Base-by-base conservation (phyloP, 2,888 invertebrate genomes). In the Argyresthia goedartella region DNA sequence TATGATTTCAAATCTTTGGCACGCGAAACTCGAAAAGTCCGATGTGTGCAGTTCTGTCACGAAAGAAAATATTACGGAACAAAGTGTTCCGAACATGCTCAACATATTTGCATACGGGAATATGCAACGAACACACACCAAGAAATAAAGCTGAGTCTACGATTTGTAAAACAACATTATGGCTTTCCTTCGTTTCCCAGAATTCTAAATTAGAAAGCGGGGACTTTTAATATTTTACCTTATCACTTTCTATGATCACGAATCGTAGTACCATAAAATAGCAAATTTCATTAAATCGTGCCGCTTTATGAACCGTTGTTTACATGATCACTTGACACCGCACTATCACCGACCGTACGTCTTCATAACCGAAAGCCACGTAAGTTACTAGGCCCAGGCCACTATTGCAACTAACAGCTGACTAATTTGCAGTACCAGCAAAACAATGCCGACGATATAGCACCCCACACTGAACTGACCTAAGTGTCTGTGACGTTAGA, bases 371-470 rank as follows among this genome's bases (percentile, higher is more conserved):
- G 67, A 68, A 64, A 69, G 68, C 63, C 69, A 65, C 69, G 64
- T 65, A 67, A 61, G 69, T 64, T 65, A 82, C 84, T 81, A 81
- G 74, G 62, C n/a, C 66, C 64, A 41, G 33, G 47, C 59, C 57
- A 64, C 63, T 61, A 57, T 69, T 68, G 66, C 68, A 79, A 79
- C 55, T 53, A 58, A 58, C 82, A 84, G 82, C 84, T 85, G 84
- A 79, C 78, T 73, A 76, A 78, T 77, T 80, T 80, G 75, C 78
- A 73, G 67, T 61, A 69, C 72, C 64, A 76, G 71, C 81, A 80
- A 80, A 81, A 82, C 79, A 82, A 76, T 72, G 69, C 66, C 55
- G 53, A 56, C 52, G 53, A 41, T 46, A 53, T 47, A 41, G 11
- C 50, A 47, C 42, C 53, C 42, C 39, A n/a, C 34, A 42, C n/a